Base-by-base conservation (phyloP, 1,140 invertebrate genomes). In the Drosophila biarmipes region DNA sequence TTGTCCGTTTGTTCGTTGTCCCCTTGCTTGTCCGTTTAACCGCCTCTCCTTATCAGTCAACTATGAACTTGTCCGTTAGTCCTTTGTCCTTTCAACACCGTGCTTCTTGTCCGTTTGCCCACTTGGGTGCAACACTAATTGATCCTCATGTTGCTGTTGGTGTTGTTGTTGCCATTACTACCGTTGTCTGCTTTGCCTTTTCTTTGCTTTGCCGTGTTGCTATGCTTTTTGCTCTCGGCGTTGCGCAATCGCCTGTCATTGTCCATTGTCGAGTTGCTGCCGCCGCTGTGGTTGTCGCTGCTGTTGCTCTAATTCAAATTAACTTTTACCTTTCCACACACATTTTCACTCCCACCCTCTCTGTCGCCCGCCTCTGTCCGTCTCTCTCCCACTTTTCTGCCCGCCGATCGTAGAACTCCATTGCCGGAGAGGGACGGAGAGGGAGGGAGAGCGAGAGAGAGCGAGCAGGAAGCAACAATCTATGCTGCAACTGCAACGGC, bases 221-320 rank as follows among this genome's bases (percentile, higher is more conserved):
- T 56, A 38, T 29, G 58, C 55, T 63, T 42, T 57, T 55, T 42
- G 40, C 12, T 64, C 54, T 34, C 42, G 61, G 49, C 57, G 78
- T 86, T 87, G 82, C 82, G 82, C 82, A 87, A 87, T 89, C 66
- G 78, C 69, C 37, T 63, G 79, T 61, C 68, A 73, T 73, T 73
- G 69, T 73, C 68, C 69, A 73, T 73, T 73, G 67, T 68, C 54
- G 27, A 54, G 54, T 64, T 59, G 43, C 29, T 31, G 52, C 17
- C 42, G 38, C 29, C 37, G 19, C 29, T 24, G 43, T 24, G 2
- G 43, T 46, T 31, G 19, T 38, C 57, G 53, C 31, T 74, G 38
- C 67, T 54, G 56, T 59, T 73, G 80, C 80, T 80, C 77, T 67
- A 80, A 63, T 86, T 75, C 61, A 67, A 80, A 78, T 80, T 75